A percentile compares a stretch with the other conserved stretches of the same genome.
phyloP scores from a whole-genome alignment of 1,140 invertebrate genomes.

The Cydia splendana region DNA sequence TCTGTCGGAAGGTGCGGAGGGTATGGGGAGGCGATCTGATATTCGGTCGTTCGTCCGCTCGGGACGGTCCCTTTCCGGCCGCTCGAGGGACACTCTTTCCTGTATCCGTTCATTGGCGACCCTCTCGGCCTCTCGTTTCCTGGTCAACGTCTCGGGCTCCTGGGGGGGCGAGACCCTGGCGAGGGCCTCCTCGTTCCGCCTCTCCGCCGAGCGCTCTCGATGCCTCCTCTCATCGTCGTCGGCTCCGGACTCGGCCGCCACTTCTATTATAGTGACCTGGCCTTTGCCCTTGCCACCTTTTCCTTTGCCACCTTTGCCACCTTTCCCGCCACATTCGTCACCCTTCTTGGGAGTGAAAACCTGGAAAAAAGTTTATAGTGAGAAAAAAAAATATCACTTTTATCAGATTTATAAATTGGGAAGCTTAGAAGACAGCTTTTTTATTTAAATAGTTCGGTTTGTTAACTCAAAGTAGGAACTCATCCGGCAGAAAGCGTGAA shows the following conservation, averaged over 20 bases:
- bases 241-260: constrained; percentile 54
- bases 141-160: constrained; percentile 53
- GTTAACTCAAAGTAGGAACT: background rate
- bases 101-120: constrained; percentile 45
- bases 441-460: too few relatives aligned
- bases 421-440: background rate
- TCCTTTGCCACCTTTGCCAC: constrained; percentile 82
- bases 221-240: constrained; percentile 44
- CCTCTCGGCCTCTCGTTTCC: constrained; percentile 56
- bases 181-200: constrained; percentile 65
- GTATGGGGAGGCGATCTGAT: constrained; percentile 36
- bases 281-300: constrained; percentile 83
- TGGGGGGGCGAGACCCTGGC: constrained; percentile 63
- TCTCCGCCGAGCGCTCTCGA: constrained; percentile 53
- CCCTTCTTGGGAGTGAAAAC: constrained; percentile 76
- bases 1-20: constrained; percentile 42
- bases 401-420: background rate
- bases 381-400: background rate
- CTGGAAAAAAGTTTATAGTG: constrained; percentile 43
- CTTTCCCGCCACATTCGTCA: constrained; percentile 82
- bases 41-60: constrained; percentile 49
- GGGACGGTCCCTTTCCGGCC: constrained; percentile 43
- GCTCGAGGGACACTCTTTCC: constrained; percentile 17
- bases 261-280: constrained; percentile 81
- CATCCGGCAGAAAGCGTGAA: background rate